These are phyloP conservation scores for Gambusia holbrooki DNA, from an alignment of 2,113 vertebrate species.

Conservation along the genomic window DNA sequence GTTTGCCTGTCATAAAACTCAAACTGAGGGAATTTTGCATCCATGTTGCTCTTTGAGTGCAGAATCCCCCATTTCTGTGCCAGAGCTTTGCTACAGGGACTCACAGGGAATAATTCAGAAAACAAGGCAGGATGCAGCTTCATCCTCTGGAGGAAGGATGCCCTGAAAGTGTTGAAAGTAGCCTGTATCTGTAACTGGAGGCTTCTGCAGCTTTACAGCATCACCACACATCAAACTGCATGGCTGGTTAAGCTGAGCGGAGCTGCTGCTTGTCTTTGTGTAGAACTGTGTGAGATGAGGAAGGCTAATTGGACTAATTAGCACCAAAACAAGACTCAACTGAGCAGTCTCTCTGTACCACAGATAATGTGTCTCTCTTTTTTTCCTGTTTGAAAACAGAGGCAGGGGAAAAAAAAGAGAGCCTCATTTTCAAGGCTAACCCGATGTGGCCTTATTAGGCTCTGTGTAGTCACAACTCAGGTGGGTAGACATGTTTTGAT, in stretches of 20 bases:
- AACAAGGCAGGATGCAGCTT: conserved; percentile 27
- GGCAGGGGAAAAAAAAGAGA: conserved; percentile 47
- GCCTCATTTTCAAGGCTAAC: conserved; percentile 53
- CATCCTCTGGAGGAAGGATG: conserved; percentile 48
- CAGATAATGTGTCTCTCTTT: conserved; percentile 61
- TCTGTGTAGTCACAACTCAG: conserved; percentile 31
- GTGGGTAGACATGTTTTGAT: conserved; percentile 34
- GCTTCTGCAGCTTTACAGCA: conserved; percentile 57
- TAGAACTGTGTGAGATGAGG: conserved; percentile 60
- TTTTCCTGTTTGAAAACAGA: conserved; percentile 16
- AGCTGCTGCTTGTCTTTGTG: conserved; percentile 62
- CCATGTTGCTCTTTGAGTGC: conserved; percentile 17
- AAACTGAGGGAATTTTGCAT: conserved; percentile 39
- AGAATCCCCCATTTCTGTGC: conserved; percentile 37
- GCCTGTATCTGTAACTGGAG: conserved; percentile 55
- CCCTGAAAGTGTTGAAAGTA: conserved; percentile 53
- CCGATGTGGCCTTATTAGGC: conserved; percentile 31
- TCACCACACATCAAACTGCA: conserved; percentile 57
- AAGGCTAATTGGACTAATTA: conserved; percentile 77
- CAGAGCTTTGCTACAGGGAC: conserved; percentile 48
- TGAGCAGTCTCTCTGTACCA: conserved; percentile 56
- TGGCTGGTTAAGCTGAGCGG: conserved; percentile 48
- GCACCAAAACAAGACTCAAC: conserved; percentile 62
- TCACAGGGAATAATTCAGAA: conserved; percentile 32
- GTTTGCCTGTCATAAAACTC: conserved; percentile 49